Percentiles rank a stretch among this genome's conserved stretches.
phyloP scores from a whole-genome alignment of 2,888 invertebrate genomes.

The Mesopsocus fuscifrons region DNA sequence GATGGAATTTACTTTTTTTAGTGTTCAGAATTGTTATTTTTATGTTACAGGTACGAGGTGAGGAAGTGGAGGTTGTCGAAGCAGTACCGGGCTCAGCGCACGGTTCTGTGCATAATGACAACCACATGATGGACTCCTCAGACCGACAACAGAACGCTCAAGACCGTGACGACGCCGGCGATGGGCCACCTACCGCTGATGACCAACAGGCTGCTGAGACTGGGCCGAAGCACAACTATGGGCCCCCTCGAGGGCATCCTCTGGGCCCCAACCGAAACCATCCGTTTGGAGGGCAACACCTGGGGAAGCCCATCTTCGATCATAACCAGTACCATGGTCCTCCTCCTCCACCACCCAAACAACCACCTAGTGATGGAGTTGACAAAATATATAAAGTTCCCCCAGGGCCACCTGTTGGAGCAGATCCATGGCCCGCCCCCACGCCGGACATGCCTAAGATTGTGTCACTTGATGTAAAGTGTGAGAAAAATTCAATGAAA shows the following conservation, averaged over 20 bases:
- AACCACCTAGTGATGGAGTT: conserved; percentile 35
- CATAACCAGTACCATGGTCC: conserved; percentile 50
- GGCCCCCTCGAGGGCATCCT: conserved; percentile 12
- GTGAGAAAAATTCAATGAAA: conserved; percentile 86
- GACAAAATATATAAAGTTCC: conserved; percentile 18
- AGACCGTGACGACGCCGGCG: conserved; percentile 38
- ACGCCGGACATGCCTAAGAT: conserved; percentile 87
- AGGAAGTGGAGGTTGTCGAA: conserved; percentile 45
- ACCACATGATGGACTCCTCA: conserved; percentile 30
- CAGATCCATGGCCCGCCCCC: conserved; percentile 62
- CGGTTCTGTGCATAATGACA: neutral
- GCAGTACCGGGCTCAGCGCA: conserved; percentile 31
- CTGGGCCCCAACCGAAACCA: conserved; percentile 23
- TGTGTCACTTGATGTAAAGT: conserved; percentile 78
- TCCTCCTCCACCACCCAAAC: conserved; percentile 38
- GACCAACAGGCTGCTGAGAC: conserved; percentile 33
- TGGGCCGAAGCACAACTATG: conserved; percentile 25
- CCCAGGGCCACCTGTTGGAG: conserved; percentile 25
- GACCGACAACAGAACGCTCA: conserved; percentile 26
- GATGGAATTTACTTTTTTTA: too few species aligned
- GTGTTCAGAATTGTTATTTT: too few species aligned
- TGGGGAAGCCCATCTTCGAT: conserved; percentile 23
- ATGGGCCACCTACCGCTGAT: conserved; percentile 53
- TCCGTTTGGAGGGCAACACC: conserved; percentile 32
- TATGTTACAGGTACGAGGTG: too few species aligned